A percentile compares a stretch with the other conserved stretches of the same genome.
phyloP scores from a whole-genome alignment of 2,113 vertebrate genomes.

The Leucosticte australis region DNA sequence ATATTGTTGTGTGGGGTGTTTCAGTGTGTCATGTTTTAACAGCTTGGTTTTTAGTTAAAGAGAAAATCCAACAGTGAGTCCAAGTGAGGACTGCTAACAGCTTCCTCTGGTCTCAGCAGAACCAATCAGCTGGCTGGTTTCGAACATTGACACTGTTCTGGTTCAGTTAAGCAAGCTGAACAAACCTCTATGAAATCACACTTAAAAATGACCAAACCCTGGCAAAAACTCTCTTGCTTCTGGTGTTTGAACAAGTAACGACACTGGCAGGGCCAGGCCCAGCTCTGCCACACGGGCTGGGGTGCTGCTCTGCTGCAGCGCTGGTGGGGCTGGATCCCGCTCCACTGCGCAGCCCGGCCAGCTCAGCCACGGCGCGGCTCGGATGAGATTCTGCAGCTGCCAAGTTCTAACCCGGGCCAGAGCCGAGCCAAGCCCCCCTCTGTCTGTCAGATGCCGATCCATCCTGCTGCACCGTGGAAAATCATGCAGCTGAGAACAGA shows the following conservation, averaged over 20 bases:
- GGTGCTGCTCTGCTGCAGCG: accelerated
- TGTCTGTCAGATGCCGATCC: accelerated
- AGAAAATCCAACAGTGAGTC: neutral
- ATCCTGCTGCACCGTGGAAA: neutral
- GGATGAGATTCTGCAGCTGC: neutral
- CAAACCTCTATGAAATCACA: accelerated
- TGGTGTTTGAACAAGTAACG: neutral
- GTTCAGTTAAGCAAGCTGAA: too few relatives aligned
- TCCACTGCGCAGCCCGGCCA: accelerated
- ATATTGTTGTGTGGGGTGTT: neutral
- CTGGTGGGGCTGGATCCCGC: accelerated
- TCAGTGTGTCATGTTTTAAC: neutral
- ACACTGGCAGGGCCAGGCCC: accelerated
- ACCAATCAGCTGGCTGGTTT: neutral
- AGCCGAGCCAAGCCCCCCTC: accelerated
- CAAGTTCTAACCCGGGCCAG: accelerated
- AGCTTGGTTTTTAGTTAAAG: neutral
- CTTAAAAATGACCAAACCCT: accelerated
- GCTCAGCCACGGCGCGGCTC: accelerated
- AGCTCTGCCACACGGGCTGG: accelerated
- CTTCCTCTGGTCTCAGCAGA: too few relatives aligned
- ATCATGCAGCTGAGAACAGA: neutral
- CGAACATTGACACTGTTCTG: accelerated
- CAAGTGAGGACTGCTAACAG: neutral
- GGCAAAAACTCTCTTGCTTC: neutral